Evolutionary conservation across 2,888 invertebrate species (phyloP), one percentile per base, ranked within the genome.

Genomic region (Syrista parreyssii): DNA sequence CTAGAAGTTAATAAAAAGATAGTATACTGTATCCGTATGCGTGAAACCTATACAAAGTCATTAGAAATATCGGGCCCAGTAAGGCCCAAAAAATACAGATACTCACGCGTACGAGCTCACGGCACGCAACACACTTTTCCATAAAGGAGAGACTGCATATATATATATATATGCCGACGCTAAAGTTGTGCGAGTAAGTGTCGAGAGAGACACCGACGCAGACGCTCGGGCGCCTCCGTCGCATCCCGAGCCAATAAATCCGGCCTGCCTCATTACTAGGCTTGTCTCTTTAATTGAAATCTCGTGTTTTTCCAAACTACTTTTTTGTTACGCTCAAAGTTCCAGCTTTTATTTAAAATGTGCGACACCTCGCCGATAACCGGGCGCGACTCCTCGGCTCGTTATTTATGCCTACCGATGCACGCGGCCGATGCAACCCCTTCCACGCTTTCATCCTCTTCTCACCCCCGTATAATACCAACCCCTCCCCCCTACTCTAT

Each of bases 231-330:
- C 87, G 84, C 87, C 87, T 82, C 77, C 80, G 79, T 73, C 80
- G 79, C 79, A 83, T 80, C 77, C 81, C 80, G 81, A 80, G 85
- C 86, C 87, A 87, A 90, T 91, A 91, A 91, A 91, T 90, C 87
- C 86, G 85, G 85, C 81, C 80, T 83, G 85, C 91, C 92, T 93
- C 93, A 93, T 93, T 93, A 93, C 92, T 92, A 92, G 92, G 91
- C 93, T 92, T 93, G 93, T 93, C 92, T 91, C 92, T 93, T 93
- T 93, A 93, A 93, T 93, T 93, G 93, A 93, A 93, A 93, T 93
- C 92, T 93, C 93, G 92, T 93, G 93, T 93, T 93, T 92, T 92
- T 88, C 87, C 86, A 84, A 85, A 84, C 83, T 75, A 73, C 75
- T 74, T 76, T 79, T 81, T 71, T 79, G 73, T 74, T 69, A 76